Conservation (phyloP, 2,888 invertebrate species). For the Halictus quadricinctus region DNA sequence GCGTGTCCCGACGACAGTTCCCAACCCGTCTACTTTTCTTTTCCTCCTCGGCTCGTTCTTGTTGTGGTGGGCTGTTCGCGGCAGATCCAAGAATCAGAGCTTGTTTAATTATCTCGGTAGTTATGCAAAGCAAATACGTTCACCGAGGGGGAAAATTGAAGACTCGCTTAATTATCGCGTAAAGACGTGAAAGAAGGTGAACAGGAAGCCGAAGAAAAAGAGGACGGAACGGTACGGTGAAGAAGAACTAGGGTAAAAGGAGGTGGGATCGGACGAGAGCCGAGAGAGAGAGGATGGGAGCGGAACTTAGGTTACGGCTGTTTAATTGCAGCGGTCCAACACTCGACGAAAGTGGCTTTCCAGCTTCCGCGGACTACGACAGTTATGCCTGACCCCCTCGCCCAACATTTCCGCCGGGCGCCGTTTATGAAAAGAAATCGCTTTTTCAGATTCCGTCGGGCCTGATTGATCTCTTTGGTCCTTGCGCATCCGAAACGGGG, state of each 20-base stretch:
- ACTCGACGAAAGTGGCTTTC: conserved; percentile 65
- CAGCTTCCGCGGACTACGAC: conserved; percentile 56
- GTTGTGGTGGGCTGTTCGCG: conserved; percentile 43
- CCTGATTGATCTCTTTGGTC: conserved; percentile 54
- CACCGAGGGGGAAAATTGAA: conserved; percentile 70
- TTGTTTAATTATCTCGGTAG: conserved; percentile 74
- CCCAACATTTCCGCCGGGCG: neutral
- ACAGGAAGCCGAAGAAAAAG: conserved; percentile 17
- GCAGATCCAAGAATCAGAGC: conserved; percentile 62
- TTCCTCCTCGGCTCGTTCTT: conserved; percentile 8
- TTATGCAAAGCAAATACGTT: conserved; percentile 73
- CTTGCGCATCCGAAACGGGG: conserved; percentile 33
- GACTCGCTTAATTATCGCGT: conserved; percentile 74
- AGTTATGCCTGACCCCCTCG: conserved; percentile 47
- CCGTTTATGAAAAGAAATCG: conserved; percentile 44
- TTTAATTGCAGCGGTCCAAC: conserved; percentile 70
- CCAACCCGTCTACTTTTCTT: neutral
- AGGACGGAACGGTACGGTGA: conserved; percentile 12
- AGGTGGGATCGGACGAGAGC: conserved; percentile 17
- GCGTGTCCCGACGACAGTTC: conserved; percentile 21
- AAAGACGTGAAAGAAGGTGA: conserved; percentile 60
- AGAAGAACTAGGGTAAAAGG: conserved; percentile 18
- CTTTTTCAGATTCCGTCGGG: conserved; percentile 54
- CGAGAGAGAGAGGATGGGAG: conserved; percentile 4
- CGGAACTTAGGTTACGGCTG: conserved; percentile 51